Conservation (phyloP, 2,888 invertebrate species). For the Trachelus stipa region DNA sequence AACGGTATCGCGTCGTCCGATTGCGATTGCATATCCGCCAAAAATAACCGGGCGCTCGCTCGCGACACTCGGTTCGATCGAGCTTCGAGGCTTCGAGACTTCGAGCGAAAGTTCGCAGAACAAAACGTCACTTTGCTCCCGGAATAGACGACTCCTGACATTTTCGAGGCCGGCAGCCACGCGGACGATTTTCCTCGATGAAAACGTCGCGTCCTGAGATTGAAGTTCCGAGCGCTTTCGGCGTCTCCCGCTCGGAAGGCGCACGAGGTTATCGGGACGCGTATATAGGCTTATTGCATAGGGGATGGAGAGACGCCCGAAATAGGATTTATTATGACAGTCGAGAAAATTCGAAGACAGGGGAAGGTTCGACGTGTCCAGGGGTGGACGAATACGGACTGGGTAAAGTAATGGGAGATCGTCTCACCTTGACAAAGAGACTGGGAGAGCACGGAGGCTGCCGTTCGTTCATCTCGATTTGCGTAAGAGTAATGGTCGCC, state of each 20-base stretch:
- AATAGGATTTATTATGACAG: background rate
- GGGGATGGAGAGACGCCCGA: background rate
- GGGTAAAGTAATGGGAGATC: background rate
- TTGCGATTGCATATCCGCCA: background rate
- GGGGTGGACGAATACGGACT: background rate
- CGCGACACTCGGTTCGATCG: background rate
- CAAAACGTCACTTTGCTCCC: background rate
- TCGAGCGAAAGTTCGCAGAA: background rate
- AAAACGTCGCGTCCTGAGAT: background rate
- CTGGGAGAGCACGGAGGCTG: background rate
- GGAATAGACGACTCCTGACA: background rate
- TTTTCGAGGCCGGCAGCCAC: background rate
- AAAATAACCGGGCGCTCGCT: background rate
- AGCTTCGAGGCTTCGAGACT: background rate
- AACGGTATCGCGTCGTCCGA: background rate
- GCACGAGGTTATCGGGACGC: background rate
- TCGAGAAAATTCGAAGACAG: background rate
- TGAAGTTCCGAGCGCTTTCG: background rate
- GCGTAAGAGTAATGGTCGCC: slow-evolving; percentile 40
- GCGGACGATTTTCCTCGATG: background rate
- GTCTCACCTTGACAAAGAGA: background rate
- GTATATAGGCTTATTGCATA: background rate
- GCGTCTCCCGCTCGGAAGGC: background rate
- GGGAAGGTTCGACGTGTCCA: background rate
- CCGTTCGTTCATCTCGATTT: slow-evolving; percentile 20